These are phyloP conservation scores for Crotalus tigris DNA, from an alignment of 2,113 vertebrate species.

Conservation along the genomic window DNA sequence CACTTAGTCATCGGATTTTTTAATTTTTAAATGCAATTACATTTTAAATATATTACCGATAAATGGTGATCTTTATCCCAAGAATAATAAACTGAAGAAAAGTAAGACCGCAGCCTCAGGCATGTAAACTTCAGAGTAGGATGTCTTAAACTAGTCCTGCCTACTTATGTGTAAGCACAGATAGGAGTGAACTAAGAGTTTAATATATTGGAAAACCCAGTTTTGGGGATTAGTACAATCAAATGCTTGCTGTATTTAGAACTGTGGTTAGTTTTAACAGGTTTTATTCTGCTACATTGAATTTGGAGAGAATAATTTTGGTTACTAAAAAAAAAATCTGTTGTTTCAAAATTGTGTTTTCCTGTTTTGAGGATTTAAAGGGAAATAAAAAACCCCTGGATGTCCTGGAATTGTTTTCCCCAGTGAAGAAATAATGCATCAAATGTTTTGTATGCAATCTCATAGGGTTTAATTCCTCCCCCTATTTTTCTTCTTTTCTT, in stretches of 20 bases:
- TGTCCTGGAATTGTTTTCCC: background rate
- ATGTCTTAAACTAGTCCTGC: background rate
- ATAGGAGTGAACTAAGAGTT: background rate
- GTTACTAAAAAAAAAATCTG: background rate
- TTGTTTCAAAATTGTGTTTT: background rate
- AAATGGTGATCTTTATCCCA: background rate
- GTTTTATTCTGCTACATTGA: background rate
- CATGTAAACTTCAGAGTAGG: background rate
- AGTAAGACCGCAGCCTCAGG: background rate
- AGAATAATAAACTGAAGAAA: background rate
- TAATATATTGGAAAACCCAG: background rate
- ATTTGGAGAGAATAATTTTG: background rate
- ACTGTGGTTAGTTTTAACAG: background rate
- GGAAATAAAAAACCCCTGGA: background rate
- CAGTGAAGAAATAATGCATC: background rate
- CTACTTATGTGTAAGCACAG: background rate
- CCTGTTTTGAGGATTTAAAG: background rate
- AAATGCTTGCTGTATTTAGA: background rate
- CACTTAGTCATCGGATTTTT: background rate
- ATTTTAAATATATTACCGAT: background rate
- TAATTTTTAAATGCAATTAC: background rate
- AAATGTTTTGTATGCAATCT: slow-evolving; percentile 22
- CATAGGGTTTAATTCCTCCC: slow-evolving; percentile 40
- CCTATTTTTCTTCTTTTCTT: slow-evolving; percentile 45
- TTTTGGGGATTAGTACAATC: background rate